phyloP scores from a whole-genome alignment of 2,888 invertebrate genomes.

The Cryptocephalus primarius region DNA sequence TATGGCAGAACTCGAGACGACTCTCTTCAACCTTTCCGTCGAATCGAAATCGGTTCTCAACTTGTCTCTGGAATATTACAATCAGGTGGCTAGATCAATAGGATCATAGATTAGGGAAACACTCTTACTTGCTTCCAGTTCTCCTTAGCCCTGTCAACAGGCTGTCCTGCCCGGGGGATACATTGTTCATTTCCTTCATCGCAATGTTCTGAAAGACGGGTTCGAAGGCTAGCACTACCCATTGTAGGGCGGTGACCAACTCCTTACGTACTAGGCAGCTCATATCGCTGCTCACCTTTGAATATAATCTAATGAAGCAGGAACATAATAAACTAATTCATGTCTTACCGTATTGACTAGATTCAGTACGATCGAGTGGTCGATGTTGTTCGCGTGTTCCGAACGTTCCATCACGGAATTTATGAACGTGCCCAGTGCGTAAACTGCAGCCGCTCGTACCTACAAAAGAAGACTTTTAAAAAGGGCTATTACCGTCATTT shows the following conservation, averaged over 20 bases:
- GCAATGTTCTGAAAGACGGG: constrained; percentile 74
- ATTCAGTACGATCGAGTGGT: constrained; percentile 84
- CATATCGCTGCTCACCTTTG: constrained; percentile 52
- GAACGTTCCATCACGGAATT: constrained; percentile 73
- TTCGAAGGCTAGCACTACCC: constrained; percentile 79
- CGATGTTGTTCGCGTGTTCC: constrained; percentile 89
- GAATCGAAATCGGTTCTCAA: constrained; percentile 11
- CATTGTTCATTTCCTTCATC: constrained; percentile 45
- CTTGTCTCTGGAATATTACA: constrained; percentile 9
- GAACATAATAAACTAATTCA: too few species aligned
- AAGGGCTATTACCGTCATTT: too few species aligned
- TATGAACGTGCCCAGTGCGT: constrained; percentile 89
- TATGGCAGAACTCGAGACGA: constrained; percentile 60
- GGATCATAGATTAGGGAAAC: neutral
- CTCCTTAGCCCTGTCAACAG: constrained; percentile 22
- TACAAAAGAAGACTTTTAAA: constrained; percentile 21
- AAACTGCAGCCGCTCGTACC: constrained; percentile 88
- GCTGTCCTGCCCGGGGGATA: constrained; percentile 20
- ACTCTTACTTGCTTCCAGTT: constrained; percentile 27
- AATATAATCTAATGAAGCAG: too few species aligned
- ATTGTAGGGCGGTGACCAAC: constrained; percentile 76
- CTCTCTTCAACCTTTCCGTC: constrained; percentile 46
- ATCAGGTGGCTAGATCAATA: neutral
- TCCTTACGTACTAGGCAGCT: constrained; percentile 80
- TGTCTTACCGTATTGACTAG: constrained; percentile 60